Evolutionary conservation across 2,797 vertebrate genomes (phyloP), one percentile per base, ranked within the genome.

Genomic region (Chromis chromis): DNA sequence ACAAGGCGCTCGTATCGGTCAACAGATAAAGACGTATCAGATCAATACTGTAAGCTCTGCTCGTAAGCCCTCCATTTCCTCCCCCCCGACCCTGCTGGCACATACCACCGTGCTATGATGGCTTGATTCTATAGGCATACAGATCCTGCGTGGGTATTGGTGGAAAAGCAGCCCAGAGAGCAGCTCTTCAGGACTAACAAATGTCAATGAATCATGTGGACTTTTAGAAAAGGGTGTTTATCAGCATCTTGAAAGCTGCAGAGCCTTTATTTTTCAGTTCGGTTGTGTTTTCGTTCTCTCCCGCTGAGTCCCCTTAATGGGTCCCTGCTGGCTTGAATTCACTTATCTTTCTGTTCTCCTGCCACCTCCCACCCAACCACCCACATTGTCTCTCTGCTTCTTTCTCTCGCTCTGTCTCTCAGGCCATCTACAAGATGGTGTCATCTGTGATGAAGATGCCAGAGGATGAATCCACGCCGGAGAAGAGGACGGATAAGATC

Each of bases 381-480:
- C 44, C 58, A 40, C 70, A 21, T 17, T 40, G 21, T 70, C 67
- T 62, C 55, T 36, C 64, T 64, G 64, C 25, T 10, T 27, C 63
- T 61, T 1, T 60, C 60, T 27, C 28, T 33, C 62, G 31, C 61
- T 42, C 62, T 21, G 4, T 76, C 70, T 53, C 52, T 69, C 89
- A 99, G 98, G 98, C 98, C 87, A 99, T 99, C 93, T 99, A 99
- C 94, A 99, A 99, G 93, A 99, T 99, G 98, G 98, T 99, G 91
- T 99, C 98, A 1, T 97, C 98, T 0, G 98, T 99, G 94, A 99
- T 99, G 98, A 99, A 98, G 94, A 99, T 99, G 98, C 98, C 98
- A 0, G 98, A 99, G 70, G 98, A 99, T 22, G 98, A 99, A 88
- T 98, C 98, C 54, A 99, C 98, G 56, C 98, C 98, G 0, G 98